Evolutionary conservation across 30 jellyfish, hydroid and myxozoan species (phyloP).

Genomic region (Turritopsis dohrnii): DNA sequence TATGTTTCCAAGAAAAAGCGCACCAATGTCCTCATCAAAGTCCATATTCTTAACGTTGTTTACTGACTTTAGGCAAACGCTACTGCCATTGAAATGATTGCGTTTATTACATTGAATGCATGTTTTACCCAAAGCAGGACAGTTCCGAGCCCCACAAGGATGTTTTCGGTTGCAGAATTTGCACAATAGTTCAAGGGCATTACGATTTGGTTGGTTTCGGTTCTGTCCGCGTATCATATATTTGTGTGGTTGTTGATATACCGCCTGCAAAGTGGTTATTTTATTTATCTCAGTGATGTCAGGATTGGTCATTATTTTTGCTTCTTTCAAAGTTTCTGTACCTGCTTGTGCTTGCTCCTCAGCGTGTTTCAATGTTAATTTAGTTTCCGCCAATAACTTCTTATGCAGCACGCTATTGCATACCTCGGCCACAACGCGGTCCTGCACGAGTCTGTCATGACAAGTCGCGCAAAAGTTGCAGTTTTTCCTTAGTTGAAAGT

Average conservation of each 20-base stretch:
- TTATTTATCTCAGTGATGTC: too few relatives aligned
- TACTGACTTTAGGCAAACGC: neutral
- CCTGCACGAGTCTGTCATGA: neutral
- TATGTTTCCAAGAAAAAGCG: constrained; percentile 7
- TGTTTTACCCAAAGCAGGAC: constrained; percentile 24
- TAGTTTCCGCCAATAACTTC: neutral
- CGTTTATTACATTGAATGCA: neutral
- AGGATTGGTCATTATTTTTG: too few relatives aligned
- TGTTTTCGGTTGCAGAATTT: neutral
- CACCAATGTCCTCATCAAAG: neutral
- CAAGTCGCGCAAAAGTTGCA: neutral
- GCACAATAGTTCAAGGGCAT: too few relatives aligned
- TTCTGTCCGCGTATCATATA: too few relatives aligned
- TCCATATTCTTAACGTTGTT: neutral
- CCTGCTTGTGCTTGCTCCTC: neutral
- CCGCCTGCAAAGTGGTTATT: too few relatives aligned
- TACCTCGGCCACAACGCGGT: neutral
- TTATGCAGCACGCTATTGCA: neutral
- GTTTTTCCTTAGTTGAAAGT: constrained; percentile 8
- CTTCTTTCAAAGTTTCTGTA: neutral
- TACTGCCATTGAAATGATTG: constrained; percentile 1
- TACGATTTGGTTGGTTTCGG: too few relatives aligned
- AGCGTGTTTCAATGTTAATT: neutral
- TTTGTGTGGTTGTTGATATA: too few relatives aligned
- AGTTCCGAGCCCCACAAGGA: neutral